A percentile compares a stretch with the other conserved stretches of the same genome.
Evolutionary conservation across 2,113 vertebrate species (phyloP).

Genomic region (Pseudorectes ferrugineus): DNA sequence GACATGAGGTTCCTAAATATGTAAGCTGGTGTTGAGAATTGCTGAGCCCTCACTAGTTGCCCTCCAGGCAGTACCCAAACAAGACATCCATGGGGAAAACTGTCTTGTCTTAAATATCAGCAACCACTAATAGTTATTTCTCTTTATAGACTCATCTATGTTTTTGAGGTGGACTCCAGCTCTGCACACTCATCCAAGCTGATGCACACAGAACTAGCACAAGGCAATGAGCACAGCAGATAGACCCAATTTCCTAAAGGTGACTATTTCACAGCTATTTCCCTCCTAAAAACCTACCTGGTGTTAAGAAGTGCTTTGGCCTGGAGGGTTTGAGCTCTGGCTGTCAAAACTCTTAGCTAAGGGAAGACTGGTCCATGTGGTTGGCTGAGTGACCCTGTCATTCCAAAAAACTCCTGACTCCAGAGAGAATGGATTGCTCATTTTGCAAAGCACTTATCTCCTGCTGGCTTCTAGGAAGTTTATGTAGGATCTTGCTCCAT

Average conservation of each 20-base stretch:
- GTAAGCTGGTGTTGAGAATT: neutral
- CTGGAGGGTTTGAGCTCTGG: neutral
- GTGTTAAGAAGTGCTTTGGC: neutral
- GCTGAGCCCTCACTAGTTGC: slow-evolving; percentile 20
- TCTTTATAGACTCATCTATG: neutral
- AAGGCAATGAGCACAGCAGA: neutral
- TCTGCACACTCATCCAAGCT: neutral
- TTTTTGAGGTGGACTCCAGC: neutral
- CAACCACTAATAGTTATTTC: neutral
- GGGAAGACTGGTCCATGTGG: neutral
- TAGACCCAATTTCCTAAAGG: neutral
- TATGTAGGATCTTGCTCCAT: neutral
- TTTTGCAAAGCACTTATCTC: neutral
- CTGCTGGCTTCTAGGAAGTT: neutral
- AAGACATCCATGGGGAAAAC: neutral
- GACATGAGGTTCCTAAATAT: neutral
- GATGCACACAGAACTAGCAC: neutral
- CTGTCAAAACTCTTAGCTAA: neutral
- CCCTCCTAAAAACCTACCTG: neutral
- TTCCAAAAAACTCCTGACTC: neutral
- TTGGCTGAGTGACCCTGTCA: neutral
- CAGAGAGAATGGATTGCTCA: neutral
- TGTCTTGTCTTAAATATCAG: neutral
- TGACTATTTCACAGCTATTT: neutral
- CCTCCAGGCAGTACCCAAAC: neutral